Base-by-base conservation (phyloP, 2,113 vertebrate species). In the Haemorhous mexicanus region DNA sequence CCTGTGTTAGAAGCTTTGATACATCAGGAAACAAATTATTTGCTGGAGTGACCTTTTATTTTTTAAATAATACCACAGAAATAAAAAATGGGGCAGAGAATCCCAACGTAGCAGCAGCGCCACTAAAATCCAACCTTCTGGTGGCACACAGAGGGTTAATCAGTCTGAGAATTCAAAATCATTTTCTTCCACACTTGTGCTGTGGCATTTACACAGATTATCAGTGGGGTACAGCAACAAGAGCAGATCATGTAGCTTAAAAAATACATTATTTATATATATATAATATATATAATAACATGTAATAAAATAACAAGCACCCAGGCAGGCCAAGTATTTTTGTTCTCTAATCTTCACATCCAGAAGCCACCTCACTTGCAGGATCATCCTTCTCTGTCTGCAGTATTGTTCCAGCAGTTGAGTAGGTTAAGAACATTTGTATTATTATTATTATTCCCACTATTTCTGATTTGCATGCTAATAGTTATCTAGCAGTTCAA, bases 381-480 rank as follows among this genome's bases (percentile, higher is more conserved):
- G 1, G 12, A 76, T 53, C 81, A 55, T 50, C 78, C 89, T 52
- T 70, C 56, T 30, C 90, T 23, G 59, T 66, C 75, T 86, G 20
- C 75, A 33, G 37, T 0, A 49, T 14, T 53, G 58, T 79, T 64
- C 16, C 94, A 61, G 74, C 11, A 69, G 66, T 72, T 79, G 87
- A 94, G 81, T 19, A 87, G 88, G 94, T 87, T 92, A 78, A 89
- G 89, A 87, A 69, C 2, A 72, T 64, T 94, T 84, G 53, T 74
- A 80, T 85, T 72, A 77, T 93, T 89, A 72, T 88, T 75, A 78
- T 94, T 80, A 92, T 91, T 81, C 83, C 89, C 55, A 22, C 75
- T 78, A 52, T 88, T 90, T 78, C 89, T 56, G 89, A 92, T 92
- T 90, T 92, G 76, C 83, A 96, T 92, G 73, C 64, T 94, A 91